Conservation (phyloP, 2,797 vertebrate genomes). For the Delichon dasypus region DNA sequence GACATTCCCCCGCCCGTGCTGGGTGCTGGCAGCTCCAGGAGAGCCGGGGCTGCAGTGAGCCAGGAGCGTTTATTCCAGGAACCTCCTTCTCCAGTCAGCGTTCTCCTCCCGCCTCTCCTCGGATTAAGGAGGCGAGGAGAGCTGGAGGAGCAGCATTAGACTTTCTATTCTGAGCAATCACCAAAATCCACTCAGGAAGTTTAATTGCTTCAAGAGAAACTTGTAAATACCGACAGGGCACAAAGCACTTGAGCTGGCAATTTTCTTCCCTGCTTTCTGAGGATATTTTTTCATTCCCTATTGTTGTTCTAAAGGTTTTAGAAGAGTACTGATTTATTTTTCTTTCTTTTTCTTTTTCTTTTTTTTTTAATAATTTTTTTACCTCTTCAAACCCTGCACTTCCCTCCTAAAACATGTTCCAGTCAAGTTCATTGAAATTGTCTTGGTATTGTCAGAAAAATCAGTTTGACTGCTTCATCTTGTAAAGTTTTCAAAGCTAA, state of each 20-base stretch:
- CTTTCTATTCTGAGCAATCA: not conserved
- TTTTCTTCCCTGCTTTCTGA: not conserved
- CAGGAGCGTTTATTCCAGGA: not conserved
- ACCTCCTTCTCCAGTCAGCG: not conserved
- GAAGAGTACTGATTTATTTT: not conserved
- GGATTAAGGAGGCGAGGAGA: not conserved
- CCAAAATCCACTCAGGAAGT: constrained; percentile 6
- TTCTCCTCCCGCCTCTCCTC: not conserved
- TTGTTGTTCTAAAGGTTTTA: not conserved
- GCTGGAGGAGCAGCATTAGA: not conserved
- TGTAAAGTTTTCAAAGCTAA: constrained; percentile 50
- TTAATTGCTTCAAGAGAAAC: constrained; percentile 42
- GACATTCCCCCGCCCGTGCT: fast-evolving
- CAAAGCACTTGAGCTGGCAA: not conserved
- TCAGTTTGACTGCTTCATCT: constrained; percentile 55
- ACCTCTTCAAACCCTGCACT: not conserved
- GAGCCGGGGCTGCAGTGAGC: not conserved
- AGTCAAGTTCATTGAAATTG: not conserved
- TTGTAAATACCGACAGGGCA: not conserved
- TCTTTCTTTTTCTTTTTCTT: fast-evolving
- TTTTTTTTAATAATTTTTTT: not conserved
- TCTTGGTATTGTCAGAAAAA: constrained; percentile 39
- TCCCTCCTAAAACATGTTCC: not conserved
- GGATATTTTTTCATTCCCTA: not conserved
- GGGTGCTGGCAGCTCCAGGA: not conserved